These are phyloP conservation scores for Lathamus discolor DNA, from an alignment of 2,113 vertebrate genomes.

Conservation along the genomic window DNA sequence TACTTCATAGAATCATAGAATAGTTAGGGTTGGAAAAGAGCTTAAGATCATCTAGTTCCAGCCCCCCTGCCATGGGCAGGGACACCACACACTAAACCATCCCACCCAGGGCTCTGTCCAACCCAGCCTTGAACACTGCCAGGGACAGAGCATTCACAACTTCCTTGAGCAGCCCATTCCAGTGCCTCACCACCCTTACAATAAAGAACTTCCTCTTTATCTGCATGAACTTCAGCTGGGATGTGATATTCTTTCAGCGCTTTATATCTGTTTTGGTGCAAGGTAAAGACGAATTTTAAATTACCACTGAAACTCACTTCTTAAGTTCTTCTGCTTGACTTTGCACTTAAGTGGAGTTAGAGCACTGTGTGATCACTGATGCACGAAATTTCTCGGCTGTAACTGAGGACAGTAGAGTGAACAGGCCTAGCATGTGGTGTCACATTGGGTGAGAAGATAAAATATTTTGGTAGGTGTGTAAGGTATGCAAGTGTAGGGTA, in stretches of 20 bases:
- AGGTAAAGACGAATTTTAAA: background rate
- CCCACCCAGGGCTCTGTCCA: too few species aligned
- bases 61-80: too few species aligned
- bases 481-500: background rate
- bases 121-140: too few species aligned
- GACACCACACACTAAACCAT: too few species aligned
- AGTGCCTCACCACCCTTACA: too few species aligned
- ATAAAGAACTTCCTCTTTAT: too few species aligned
- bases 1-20: background rate
- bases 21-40: too few species aligned
- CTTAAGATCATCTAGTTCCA: too few species aligned
- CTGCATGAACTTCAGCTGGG: background rate
- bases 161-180: too few species aligned
- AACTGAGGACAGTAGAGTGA: background rate
- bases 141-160: too few species aligned
- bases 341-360: background rate
- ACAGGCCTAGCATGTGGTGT: background rate
- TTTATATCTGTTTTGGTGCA: background rate
- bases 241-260: background rate
- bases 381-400: background rate
- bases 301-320: background rate
- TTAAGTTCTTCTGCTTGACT: background rate
- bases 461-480: background rate
- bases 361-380: rapidly evolving
- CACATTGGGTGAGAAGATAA: background rate